A percentile compares a stretch with the other conserved stretches of the same genome.
phyloP scores from a whole-genome alignment of 2,888 invertebrate genomes.

The Brachyopa scutellaris region DNA sequence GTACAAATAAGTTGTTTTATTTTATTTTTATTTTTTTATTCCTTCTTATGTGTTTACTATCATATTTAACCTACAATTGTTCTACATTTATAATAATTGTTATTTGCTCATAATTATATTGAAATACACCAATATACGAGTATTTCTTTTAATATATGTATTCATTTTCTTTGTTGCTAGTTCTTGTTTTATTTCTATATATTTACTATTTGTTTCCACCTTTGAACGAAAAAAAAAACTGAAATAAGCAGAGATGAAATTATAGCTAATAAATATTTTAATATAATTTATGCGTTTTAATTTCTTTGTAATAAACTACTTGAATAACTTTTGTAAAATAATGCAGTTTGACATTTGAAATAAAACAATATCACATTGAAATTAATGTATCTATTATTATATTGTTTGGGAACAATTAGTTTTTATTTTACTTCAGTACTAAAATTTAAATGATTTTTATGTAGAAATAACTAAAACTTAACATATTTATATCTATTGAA shows the following conservation, averaged over 20 bases:
- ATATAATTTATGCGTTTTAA: neutral
- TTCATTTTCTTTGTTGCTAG: slow-evolving; percentile 14
- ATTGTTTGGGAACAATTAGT: slow-evolving; percentile 12
- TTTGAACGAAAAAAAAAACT: neutral
- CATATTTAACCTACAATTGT: slow-evolving; percentile 49
- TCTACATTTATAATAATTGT: slow-evolving; percentile 53
- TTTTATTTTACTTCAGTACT: slow-evolving; percentile 25
- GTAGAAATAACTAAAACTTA: slow-evolving; percentile 56
- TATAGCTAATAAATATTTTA: neutral
- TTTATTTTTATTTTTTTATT: slow-evolving; percentile 7
- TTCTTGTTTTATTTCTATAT: slow-evolving; percentile 2
- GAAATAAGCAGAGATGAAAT: slow-evolving; percentile 7
- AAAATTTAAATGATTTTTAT: slow-evolving; percentile 46
- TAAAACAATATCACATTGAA: slow-evolving; percentile 58
- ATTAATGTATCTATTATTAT: slow-evolving; percentile 46
- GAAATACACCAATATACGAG: slow-evolving; percentile 22
- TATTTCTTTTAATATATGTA: slow-evolving; percentile 15
- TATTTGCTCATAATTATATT: slow-evolving; percentile 55
- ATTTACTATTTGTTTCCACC: slow-evolving; percentile 37
- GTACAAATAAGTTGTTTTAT: slow-evolving; percentile 58
- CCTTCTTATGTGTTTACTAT: slow-evolving; percentile 28
- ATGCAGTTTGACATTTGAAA: slow-evolving; percentile 25
- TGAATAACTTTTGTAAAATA: slow-evolving; percentile 10
- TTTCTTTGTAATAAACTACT: too few relatives aligned
- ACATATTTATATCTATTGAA: slow-evolving; percentile 67